phyloP scores from a whole-genome alignment of 2,797 vertebrate species.

The Notamacropus eugenii region DNA sequence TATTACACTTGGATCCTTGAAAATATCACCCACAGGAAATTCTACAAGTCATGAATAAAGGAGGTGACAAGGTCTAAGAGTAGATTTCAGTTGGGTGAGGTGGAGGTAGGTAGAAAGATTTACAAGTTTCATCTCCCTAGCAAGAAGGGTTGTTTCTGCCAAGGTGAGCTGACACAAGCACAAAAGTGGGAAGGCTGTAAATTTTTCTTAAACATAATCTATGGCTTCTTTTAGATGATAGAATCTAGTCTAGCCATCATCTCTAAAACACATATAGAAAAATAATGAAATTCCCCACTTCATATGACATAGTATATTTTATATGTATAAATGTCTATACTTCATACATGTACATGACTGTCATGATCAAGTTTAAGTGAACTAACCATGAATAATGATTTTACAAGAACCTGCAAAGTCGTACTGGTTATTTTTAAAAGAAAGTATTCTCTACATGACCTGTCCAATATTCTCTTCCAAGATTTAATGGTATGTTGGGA shows the following conservation, averaged over 20 bases:
- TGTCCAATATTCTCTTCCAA: not conserved
- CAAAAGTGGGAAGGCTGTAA: slow-evolving; percentile 81
- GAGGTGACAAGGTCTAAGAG: slow-evolving; percentile 75
- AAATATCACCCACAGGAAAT: slow-evolving; percentile 62
- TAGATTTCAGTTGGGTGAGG: slow-evolving; percentile 72
- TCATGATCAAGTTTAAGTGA: not conserved
- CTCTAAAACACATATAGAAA: slow-evolving; percentile 68
- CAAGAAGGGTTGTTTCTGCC: slow-evolving; percentile 72
- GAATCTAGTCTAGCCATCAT: slow-evolving; percentile 76
- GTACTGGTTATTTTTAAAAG: not conserved
- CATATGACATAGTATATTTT: not conserved
- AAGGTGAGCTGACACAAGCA: slow-evolving; percentile 85
- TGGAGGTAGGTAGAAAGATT: slow-evolving; percentile 75
- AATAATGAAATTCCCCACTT: slow-evolving; percentile 1
- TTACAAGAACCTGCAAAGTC: not conserved
- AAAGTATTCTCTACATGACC: not conserved
- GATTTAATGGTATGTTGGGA: not conserved
- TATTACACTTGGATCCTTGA: slow-evolving; percentile 67
- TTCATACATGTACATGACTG: not conserved
- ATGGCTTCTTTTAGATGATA: slow-evolving; percentile 75
- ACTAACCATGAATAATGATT: not conserved
- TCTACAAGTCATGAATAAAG: slow-evolving; percentile 74
- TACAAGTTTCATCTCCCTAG: slow-evolving; percentile 77
- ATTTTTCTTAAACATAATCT: slow-evolving; percentile 82
- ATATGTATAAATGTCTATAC: not conserved